Percentiles rank a stretch among this genome's conserved stretches.
These are phyloP conservation scores for Sisyra nigra DNA, from an alignment of 2,888 invertebrate genomes.

Conservation along the genomic window DNA sequence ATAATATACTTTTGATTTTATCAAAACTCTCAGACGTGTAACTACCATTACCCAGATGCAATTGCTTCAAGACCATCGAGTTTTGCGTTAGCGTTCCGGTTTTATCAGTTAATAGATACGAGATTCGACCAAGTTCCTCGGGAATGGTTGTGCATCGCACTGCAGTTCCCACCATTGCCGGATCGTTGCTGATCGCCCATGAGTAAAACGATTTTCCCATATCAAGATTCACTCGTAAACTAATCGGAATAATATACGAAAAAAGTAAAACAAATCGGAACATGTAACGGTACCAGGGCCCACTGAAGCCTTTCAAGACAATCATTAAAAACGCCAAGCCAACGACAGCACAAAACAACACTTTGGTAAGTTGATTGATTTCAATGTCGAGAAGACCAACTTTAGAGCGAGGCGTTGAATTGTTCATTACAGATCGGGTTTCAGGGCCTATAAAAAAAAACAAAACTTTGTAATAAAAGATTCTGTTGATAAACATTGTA, in stretches of 20 bases:
- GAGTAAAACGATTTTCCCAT: constrained; percentile 98
- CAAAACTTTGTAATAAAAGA: constrained; percentile 1
- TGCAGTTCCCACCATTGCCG: constrained; percentile 83
- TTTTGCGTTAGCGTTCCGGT: constrained; percentile 98
- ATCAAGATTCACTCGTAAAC: constrained; percentile 93
- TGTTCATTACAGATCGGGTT: constrained; percentile 97
- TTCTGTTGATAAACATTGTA: not conserved
- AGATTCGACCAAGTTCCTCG: constrained; percentile 92
- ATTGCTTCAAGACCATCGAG: constrained; percentile 94
- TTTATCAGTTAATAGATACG: constrained; percentile 94
- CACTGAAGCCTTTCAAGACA: constrained; percentile 87
- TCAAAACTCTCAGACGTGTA: constrained; percentile 77
- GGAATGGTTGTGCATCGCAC: constrained; percentile 97
- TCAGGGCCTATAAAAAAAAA: constrained; percentile 55
- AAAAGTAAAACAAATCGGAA: constrained; percentile 93
- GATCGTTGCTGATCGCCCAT: constrained; percentile 89
- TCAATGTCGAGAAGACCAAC: constrained; percentile 90
- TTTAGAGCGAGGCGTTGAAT: constrained; percentile 89
- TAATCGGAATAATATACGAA: constrained; percentile 98
- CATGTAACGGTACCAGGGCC: constrained; percentile 93
- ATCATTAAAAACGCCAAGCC: constrained; percentile 88
- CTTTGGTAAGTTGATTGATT: constrained; percentile 92
- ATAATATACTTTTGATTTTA: constrained; percentile 39
- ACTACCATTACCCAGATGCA: constrained; percentile 86
- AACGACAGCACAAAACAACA: constrained; percentile 81